Conservation (phyloP, 2,113 vertebrate genomes). For the Cyanoramphus novaezelandiae region DNA sequence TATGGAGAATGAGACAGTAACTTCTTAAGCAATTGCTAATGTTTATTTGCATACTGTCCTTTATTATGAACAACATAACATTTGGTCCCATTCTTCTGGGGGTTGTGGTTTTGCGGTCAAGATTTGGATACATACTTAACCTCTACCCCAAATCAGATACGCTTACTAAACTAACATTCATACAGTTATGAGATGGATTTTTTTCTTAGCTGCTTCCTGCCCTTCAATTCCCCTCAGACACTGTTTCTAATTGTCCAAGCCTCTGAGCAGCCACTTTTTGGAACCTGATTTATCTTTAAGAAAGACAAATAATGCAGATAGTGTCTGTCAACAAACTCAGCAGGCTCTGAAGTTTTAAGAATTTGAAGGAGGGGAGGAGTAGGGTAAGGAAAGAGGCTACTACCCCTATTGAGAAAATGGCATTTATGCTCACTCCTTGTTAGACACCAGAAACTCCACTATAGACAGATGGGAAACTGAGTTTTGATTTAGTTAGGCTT, state of each 20-base stretch:
- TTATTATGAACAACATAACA: not conserved
- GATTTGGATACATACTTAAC: not conserved
- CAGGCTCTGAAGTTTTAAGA: not conserved
- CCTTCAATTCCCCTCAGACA: not conserved
- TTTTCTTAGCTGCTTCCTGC: not conserved
- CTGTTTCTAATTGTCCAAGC: not conserved
- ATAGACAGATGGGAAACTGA: not conserved
- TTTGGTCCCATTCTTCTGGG: not conserved
- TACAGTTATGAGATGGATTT: not conserved
- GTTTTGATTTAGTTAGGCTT: not conserved
- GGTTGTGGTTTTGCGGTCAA: not conserved
- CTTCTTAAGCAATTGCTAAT: not conserved
- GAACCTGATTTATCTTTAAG: not conserved
- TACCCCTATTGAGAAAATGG: not conserved
- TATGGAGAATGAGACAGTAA: not conserved
- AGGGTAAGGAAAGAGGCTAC: not conserved
- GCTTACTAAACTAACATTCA: not conserved
- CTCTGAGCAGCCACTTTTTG: not conserved
- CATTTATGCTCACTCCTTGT: not conserved
- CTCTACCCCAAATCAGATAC: not conserved
- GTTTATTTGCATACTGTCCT: not conserved
- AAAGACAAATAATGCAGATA: not conserved
- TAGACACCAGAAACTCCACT: not conserved
- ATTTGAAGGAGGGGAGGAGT: not conserved
- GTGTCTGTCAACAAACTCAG: not conserved